Evolutionary conservation across 2,888 invertebrate genomes (phyloP).

Genomic region (Eupsilia transversa): DNA sequence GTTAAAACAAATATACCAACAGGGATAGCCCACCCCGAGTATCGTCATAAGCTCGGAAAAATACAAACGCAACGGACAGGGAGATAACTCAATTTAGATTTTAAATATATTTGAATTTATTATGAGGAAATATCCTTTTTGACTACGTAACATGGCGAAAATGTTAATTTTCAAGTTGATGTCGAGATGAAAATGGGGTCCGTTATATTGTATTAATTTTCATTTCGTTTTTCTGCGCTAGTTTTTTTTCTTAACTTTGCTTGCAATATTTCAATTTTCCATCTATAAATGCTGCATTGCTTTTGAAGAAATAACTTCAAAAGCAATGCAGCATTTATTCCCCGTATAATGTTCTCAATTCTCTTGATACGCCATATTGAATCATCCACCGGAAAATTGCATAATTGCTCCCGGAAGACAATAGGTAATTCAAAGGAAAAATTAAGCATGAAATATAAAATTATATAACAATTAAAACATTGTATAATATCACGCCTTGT

Average conservation of each 20-base stretch:
- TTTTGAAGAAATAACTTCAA: too few species aligned
- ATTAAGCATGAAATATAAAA: not conserved
- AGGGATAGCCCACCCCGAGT: constrained; percentile 1
- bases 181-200: constrained; percentile 11
- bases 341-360: not conserved
- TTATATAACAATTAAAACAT: not conserved
- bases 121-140: constrained; percentile 34
- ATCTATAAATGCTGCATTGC: too few species aligned
- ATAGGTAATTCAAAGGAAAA: not conserved
- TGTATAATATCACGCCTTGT: too few species aligned
- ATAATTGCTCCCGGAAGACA: too few species aligned
- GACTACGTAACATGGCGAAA: constrained; percentile 6
- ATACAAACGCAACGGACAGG: constrained; percentile 7
- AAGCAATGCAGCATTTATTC: not conserved
- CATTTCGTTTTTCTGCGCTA: not conserved
- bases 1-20: constrained; percentile 16
- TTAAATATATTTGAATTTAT: constrained; percentile 58
- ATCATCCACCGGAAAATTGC: not conserved
- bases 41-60: constrained; percentile 19
- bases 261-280: not conserved
- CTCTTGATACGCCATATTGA: not conserved
- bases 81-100: constrained; percentile 53
- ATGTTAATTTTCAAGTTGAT: constrained; percentile 30
- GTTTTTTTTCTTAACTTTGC: not conserved
- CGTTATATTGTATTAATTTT: constrained; percentile 1